Percentiles rank a stretch among this genome's conserved stretches.
These are phyloP conservation scores for Danio aesculapii DNA, from an alignment of 2,797 vertebrate genomes.

Conservation along the genomic window DNA sequence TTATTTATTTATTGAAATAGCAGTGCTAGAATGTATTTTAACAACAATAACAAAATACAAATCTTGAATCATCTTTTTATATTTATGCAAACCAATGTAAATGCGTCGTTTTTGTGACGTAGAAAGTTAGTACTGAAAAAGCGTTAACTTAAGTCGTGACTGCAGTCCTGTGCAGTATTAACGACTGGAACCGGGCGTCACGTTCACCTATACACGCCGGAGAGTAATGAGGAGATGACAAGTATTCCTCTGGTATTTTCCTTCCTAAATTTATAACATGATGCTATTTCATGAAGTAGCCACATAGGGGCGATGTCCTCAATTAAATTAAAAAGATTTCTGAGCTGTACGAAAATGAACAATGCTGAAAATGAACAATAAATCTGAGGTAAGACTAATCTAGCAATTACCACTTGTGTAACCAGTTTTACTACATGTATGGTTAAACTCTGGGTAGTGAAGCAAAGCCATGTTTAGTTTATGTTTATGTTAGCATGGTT, in stretches of 20 bases:
- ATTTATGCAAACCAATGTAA: background rate
- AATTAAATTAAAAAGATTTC: background rate
- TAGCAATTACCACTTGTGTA: too few relatives aligned
- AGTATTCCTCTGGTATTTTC: constrained; percentile 53
- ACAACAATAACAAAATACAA: background rate
- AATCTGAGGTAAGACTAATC: too few relatives aligned
- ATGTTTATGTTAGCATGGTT: too few relatives aligned
- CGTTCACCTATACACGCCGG: constrained; percentile 29
- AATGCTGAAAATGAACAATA: too few relatives aligned
- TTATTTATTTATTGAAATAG: background rate
- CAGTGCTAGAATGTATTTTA: too few relatives aligned
- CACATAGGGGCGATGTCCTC: constrained; percentile 71
- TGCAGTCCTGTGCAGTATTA: constrained; percentile 40
- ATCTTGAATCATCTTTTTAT: background rate
- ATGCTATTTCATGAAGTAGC: constrained; percentile 64
- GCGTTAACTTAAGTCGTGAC: background rate
- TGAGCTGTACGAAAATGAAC: too few relatives aligned
- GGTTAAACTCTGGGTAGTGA: too few relatives aligned
- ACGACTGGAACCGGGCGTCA: constrained; percentile 8
- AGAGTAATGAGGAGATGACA: constrained; percentile 59
- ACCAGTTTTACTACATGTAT: too few relatives aligned
- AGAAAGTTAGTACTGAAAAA: background rate
- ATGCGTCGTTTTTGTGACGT: background rate
- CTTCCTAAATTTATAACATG: background rate
- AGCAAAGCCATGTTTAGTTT: too few relatives aligned